Evolutionary conservation across 2,888 invertebrate species (phyloP).

Genomic region (Oasisia sp.): DNA sequence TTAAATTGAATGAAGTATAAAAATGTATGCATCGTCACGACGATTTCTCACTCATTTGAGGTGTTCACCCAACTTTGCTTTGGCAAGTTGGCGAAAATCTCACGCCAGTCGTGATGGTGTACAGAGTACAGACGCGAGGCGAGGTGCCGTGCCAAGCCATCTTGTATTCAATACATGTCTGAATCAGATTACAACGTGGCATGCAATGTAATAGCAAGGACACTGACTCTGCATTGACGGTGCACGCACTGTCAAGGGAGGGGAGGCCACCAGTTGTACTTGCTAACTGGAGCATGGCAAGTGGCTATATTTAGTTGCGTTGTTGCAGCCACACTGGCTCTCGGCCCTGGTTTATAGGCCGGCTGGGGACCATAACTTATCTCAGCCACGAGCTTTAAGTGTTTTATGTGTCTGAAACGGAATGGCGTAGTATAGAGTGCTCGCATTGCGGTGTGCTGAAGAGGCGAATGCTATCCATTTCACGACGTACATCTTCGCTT

Average conservation of each 20-base stretch:
- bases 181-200: neutral
- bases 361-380: neutral
- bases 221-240: neutral
- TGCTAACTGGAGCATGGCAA: neutral
- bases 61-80: neutral
- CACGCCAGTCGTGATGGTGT: neutral
- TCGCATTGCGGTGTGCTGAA: neutral
- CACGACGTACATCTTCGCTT: neutral
- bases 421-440: neutral
- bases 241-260: neutral
- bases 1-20: neutral
- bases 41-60: neutral
- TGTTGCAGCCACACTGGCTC: neutral
- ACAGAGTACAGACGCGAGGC: neutral
- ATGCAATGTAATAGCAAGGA: neutral
- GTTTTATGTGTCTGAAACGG: constrained; percentile 9
- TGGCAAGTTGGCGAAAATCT: neutral
- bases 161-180: neutral
- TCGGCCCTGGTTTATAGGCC: neutral
- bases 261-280: neutral
- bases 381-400: neutral
- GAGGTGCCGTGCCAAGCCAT: neutral
- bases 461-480: neutral
- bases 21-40: neutral
- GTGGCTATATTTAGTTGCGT: constrained; percentile 1